Evolutionary conservation across 1,140 invertebrate genomes (phyloP), one percentile per base, ranked within the genome.

Genomic region (Drosophila sproati): DNA sequence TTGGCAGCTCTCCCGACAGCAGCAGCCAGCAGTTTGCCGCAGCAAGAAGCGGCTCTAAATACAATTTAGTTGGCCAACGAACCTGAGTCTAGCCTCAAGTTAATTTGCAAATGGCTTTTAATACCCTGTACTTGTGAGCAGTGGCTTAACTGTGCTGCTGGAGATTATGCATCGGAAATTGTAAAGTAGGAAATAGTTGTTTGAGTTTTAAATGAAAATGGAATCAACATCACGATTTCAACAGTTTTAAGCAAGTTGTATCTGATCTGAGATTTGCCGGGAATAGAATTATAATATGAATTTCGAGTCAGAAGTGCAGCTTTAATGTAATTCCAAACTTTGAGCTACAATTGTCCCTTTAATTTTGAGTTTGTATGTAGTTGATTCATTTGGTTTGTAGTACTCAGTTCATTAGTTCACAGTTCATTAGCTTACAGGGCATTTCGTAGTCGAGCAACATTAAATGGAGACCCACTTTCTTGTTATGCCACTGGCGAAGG

Each of bases 101-200:
- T 90, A 85, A 85, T 89, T 89, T 89, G 85, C 85, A 89, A 89
- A 89, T 89, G 75, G 80, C 75, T 85, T 85, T 81, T 2, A 12
- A 20, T 48, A 35, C 43, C 43, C 32, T 20, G 3, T 45, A 28
- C 0, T 0, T 7, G 2, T 20, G 0, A 20, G 20, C 20, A 20
- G 20, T 20, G 20, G 20, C 20, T 20, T 20, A 20, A 20, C 20
- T 20, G 20, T 1, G 20, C 20, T 20, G 20, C 20, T 20, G 20
- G 1, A 20, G 20, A 20, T 20, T 20, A 20, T 20, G 1, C 20
- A 20, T 20, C 20, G 20, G 20, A 20, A 2, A 20, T 0, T 2
- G 4, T 3, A 47, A 29, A 34, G 1, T 50, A 8, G 54, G 28
- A 29, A 56, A 20, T 20, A 20, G 20, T 20, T 20, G 1, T 20